A percentile compares a stretch with the other conserved stretches of the same genome.
Evolutionary conservation across 2,797 vertebrate genomes (phyloP).

Genomic region (Buphagus erythrorhynchus): DNA sequence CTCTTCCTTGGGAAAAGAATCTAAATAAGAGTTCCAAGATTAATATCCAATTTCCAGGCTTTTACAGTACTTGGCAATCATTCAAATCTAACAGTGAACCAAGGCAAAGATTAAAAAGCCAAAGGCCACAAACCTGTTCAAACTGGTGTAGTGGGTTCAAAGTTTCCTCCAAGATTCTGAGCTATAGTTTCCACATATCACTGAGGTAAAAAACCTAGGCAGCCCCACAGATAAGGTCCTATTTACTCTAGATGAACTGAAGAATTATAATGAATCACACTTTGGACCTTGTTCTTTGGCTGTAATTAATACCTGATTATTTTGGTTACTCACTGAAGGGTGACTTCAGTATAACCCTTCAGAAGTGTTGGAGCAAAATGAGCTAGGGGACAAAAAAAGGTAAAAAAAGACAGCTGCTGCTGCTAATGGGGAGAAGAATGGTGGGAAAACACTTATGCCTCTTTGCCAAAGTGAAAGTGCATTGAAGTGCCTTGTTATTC

Average conservation of each 20-base stretch:
- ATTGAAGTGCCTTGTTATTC: neutral
- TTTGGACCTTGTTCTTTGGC: conserved; percentile 56
- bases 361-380: neutral
- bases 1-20: conserved; percentile 21
- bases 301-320: conserved; percentile 40
- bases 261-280: conserved; percentile 5
- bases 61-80: conserved; percentile 42
- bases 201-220: neutral
- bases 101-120: conserved; percentile 41
- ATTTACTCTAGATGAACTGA: conserved; percentile 48
- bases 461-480: neutral
- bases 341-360: neutral
- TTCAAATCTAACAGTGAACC: conserved; percentile 56
- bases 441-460: neutral
- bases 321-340: conserved; percentile 10
- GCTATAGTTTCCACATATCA: conserved; percentile 37
- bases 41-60: conserved; percentile 44
- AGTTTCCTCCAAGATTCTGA: conserved; percentile 48
- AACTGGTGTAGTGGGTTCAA: conserved; percentile 51
- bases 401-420: neutral
- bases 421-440: neutral
- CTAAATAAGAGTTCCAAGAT: conserved; percentile 17
- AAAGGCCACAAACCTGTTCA: conserved; percentile 66
- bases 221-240: conserved; percentile 54
- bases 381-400: neutral